phyloP scores from a whole-genome alignment of 2,888 invertebrate genomes.

The Euzophera pinguis region DNA sequence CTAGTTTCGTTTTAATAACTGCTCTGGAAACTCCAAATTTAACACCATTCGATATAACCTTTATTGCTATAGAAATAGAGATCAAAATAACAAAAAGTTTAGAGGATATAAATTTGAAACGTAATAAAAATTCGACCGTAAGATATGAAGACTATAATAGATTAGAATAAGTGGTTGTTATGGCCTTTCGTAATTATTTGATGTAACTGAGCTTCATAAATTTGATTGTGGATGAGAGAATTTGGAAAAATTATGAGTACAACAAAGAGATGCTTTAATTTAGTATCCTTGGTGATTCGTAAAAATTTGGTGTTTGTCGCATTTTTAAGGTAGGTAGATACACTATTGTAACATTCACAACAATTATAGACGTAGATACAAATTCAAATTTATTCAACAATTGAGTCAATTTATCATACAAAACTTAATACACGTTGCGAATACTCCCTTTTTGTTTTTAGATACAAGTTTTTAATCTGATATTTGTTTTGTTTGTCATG shows the following conservation, averaged over 20 bases:
- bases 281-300: no score
- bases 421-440: no score
- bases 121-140: conserved; percentile 5
- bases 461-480: no score
- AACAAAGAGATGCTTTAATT: background rate
- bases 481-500: no score
- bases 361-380: no score
- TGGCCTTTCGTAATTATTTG: conserved; percentile 9
- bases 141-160: conserved; percentile 8
- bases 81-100: background rate
- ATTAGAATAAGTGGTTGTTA: conserved; percentile 12
- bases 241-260: background rate
- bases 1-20: background rate
- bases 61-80: background rate
- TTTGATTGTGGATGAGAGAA: background rate
- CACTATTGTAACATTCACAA: no score
- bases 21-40: background rate
- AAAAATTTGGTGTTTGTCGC: no score
- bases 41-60: background rate
- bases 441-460: no score
- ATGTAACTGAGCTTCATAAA: conserved; percentile 2
- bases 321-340: no score
- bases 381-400: no score
- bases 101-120: background rate
- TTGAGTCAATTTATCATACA: no score